These are phyloP conservation scores for Drosophila repletoides DNA, from an alignment of 1,140 invertebrate species.

Conservation along the genomic window DNA sequence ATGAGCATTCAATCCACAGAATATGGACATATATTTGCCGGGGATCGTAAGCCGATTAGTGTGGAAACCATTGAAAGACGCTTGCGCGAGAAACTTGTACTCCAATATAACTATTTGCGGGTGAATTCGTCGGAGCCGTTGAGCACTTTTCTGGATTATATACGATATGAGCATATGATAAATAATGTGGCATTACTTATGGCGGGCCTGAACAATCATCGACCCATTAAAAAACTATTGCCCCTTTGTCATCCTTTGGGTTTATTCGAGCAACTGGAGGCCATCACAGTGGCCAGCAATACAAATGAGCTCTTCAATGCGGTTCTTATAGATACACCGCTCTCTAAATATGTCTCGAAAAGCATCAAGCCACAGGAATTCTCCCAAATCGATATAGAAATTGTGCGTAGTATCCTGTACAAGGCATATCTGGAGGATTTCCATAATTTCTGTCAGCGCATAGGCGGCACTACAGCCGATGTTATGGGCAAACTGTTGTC, in stretches of 20 bases:
- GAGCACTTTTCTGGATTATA: constrained; percentile 98
- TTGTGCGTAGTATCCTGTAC: constrained; percentile 98
- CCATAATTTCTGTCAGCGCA: constrained; percentile 95
- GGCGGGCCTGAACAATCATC: constrained; percentile 98
- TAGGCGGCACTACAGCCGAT: constrained; percentile 98
- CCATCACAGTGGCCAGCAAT: constrained; percentile 98
- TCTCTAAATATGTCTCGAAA: constrained; percentile 99
- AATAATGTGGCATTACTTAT: constrained; percentile 99
- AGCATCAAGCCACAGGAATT: constrained; percentile 99
- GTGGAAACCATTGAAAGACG: constrained; percentile 99
- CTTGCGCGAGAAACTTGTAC: constrained; percentile 97
- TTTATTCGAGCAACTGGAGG: constrained; percentile 99
- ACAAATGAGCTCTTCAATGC: constrained; percentile 99
- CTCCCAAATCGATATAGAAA: constrained; percentile 99
- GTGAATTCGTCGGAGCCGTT: constrained; percentile 98
- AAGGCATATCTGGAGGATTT: constrained; percentile 99
- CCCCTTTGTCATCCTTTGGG: constrained; percentile 99
- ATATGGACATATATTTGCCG: constrained; percentile 98
- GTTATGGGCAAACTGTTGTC: constrained; percentile 99
- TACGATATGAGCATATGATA: constrained; percentile 99
- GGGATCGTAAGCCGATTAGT: constrained; percentile 96
- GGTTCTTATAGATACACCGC: constrained; percentile 98
- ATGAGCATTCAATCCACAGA: constrained; percentile 99
- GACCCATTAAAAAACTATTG: constrained; percentile 98
- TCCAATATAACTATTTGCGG: constrained; percentile 98